phyloP scores from a whole-genome alignment of 1,140 invertebrate species.

The Eurosta solidaginis region DNA sequence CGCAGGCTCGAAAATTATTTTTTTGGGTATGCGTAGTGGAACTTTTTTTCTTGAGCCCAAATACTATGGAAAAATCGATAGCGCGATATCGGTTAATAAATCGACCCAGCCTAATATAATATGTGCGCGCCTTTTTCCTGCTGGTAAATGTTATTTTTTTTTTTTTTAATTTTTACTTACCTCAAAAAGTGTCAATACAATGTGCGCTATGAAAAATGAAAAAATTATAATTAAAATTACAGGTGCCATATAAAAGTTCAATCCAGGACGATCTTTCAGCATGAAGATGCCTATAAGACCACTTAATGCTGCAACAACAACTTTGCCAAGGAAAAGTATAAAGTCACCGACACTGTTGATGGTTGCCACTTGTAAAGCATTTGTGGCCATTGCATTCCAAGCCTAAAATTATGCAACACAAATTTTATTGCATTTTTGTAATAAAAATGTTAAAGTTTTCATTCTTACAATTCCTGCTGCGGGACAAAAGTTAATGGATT shows the following conservation, averaged over 20 bases:
- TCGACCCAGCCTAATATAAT: too few relatives aligned
- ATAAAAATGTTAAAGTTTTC: not conserved
- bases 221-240: conserved; percentile 86
- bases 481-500: conserved; percentile 82
- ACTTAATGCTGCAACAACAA: conserved; percentile 76
- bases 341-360: conserved; percentile 95
- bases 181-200: conserved; percentile 91
- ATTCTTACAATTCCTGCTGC: conserved; percentile 74
- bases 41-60: too few relatives aligned
- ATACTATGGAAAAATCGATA: too few relatives aligned
- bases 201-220: conserved; percentile 91
- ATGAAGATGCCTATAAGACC: conserved; percentile 75
- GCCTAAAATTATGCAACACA: conserved; percentile 65
- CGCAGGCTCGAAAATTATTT: too few relatives aligned
- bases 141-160: too few relatives aligned
- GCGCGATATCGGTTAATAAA: too few relatives aligned
- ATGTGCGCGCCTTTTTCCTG: too few relatives aligned
- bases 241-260: conserved; percentile 84
- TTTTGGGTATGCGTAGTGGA: too few relatives aligned
- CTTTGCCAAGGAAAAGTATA: conserved; percentile 90
- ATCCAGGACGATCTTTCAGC: conserved; percentile 71
- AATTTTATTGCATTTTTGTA: not conserved
- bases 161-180: conserved; percentile 62
- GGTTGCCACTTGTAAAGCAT: conserved; percentile 85
- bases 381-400: conserved; percentile 81